Percentiles rank a stretch among this genome's conserved stretches.
Evolutionary conservation across 1,140 invertebrate species (phyloP).

Genomic region (Xylocopa sonorina): DNA sequence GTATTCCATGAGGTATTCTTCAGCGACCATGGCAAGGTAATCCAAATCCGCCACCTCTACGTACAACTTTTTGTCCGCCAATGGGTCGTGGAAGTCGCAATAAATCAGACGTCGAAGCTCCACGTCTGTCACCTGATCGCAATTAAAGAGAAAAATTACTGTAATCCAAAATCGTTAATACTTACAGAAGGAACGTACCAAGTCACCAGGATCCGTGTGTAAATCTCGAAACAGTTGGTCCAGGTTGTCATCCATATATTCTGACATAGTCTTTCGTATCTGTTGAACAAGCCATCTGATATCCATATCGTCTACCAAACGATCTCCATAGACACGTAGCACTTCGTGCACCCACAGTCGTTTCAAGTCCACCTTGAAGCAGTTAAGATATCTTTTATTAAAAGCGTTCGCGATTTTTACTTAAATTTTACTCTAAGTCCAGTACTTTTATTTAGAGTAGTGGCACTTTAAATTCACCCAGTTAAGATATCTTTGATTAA

Average conservation of each 20-base stretch:
- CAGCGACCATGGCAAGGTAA: slow-evolving; percentile 89
- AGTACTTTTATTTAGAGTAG: too few relatives aligned
- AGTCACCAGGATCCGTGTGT: slow-evolving; percentile 57
- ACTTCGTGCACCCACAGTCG: slow-evolving; percentile 97
- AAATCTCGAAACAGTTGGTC: slow-evolving; percentile 80
- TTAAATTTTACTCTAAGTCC: too few relatives aligned
- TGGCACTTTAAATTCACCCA: slow-evolving; percentile 91
- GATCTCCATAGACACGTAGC: slow-evolving; percentile 95
- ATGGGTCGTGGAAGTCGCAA: slow-evolving; percentile 97
- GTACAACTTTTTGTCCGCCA: slow-evolving; percentile 93
- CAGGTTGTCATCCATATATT: slow-evolving; percentile 81
- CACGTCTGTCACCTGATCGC: slow-evolving; percentile 86
- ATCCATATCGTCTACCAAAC: slow-evolving; percentile 92
- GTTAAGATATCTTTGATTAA: background rate
- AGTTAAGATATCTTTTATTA: background rate
- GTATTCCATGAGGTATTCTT: slow-evolving; percentile 94
- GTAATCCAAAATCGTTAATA: background rate
- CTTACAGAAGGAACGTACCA: background rate
- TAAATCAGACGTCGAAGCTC: slow-evolving; percentile 95
- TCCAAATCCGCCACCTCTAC: slow-evolving; percentile 93
- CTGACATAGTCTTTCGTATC: slow-evolving; percentile 83
- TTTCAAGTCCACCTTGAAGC: slow-evolving; percentile 87
- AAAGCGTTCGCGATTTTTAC: too few relatives aligned
- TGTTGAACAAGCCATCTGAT: slow-evolving; percentile 90
- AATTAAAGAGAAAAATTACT: background rate